A percentile compares a stretch with the other conserved stretches of the same genome.
These are phyloP conservation scores for Desoria tigrina DNA, from an alignment of 2,888 invertebrate genomes.

Conservation along the genomic window DNA sequence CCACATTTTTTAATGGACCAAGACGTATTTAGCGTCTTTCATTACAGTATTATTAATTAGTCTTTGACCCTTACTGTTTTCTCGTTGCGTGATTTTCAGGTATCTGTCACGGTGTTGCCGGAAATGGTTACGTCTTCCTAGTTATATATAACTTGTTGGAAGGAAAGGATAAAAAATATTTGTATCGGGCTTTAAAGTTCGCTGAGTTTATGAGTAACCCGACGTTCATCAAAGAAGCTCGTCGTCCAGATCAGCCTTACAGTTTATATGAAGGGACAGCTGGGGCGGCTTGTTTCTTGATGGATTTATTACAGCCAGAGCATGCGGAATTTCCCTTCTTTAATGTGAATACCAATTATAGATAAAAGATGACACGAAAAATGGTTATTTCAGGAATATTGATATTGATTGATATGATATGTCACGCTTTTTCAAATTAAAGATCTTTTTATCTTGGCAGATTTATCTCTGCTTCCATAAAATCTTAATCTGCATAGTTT, in stretches of 20 bases:
- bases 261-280: conserved; percentile 85
- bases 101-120: conserved; percentile 84
- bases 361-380: conserved; percentile 4
- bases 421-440: too few relatives aligned
- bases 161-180: conserved; percentile 65
- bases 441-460: too few relatives aligned
- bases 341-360: conserved; percentile 64
- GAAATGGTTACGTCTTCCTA: conserved; percentile 78
- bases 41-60: too few relatives aligned
- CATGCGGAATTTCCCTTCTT: conserved; percentile 80
- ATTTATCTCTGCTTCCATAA: too few relatives aligned
- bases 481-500: too few relatives aligned
- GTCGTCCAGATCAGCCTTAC: conserved; percentile 77
- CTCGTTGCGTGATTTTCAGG: conserved; percentile 55
- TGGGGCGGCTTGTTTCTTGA: conserved; percentile 76
- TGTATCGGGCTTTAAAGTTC: conserved; percentile 74
- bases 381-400: neutral
- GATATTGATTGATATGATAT: neutral
- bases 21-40: too few relatives aligned
- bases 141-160: conserved; percentile 72
- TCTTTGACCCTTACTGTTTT: neutral
- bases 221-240: conserved; percentile 68
- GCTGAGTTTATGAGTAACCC: conserved; percentile 71
- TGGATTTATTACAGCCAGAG: conserved; percentile 72
- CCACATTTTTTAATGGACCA: too few relatives aligned